These are phyloP conservation scores for Malurus leucopterus DNA, from an alignment of 2,797 vertebrate species.

Conservation along the genomic window DNA sequence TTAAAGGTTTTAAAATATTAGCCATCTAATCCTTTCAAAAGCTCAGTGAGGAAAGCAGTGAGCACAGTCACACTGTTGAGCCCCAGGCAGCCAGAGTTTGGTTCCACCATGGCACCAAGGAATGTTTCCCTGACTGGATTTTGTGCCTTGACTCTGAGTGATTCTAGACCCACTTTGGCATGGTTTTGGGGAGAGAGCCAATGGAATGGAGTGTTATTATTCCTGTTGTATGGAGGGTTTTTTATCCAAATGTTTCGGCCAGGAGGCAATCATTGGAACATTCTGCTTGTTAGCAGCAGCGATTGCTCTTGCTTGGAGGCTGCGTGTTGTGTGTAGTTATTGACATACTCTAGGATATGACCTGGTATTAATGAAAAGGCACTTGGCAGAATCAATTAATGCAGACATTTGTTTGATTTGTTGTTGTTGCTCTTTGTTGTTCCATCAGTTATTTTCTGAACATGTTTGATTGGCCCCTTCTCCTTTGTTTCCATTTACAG, in stretches of 20 bases:
- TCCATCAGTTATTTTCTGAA: not conserved
- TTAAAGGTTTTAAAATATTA: not conserved
- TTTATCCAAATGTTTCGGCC: not conserved
- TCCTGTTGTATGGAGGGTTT: not conserved
- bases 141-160: not conserved
- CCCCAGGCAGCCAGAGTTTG: not conserved
- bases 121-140: not conserved
- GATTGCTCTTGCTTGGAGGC: not conserved
- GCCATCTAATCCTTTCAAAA: not conserved
- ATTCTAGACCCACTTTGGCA: fast-evolving
- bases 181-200: not conserved
- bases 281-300: not conserved
- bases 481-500: not conserved
- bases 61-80: fast-evolving
- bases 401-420: not conserved
- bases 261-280: fast-evolving
- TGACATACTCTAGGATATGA: not conserved
- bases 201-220: not conserved
- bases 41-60: not conserved
- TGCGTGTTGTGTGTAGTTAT: not conserved
- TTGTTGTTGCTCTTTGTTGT: not conserved
- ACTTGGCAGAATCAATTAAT: not conserved
- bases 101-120: fast-evolving
- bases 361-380: not conserved
- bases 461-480: not conserved